Base-by-base conservation (phyloP, 2,113 vertebrate species). In the Fukomys damarensis region DNA sequence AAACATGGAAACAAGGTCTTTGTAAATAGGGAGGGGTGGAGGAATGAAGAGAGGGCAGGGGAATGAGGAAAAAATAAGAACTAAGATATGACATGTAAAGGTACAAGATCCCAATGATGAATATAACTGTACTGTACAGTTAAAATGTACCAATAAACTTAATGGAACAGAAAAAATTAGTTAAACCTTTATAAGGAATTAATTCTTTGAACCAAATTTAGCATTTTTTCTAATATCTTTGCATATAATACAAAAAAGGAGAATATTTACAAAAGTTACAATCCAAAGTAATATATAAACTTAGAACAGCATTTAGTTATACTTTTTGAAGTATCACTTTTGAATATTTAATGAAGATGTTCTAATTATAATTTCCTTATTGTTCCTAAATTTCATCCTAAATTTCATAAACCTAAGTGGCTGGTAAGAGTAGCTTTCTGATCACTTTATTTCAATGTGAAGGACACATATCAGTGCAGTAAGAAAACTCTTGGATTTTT, bases 371-470 rank as follows among this genome's bases (percentile, higher is more conserved):
- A 24, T 52, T 95, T 66, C 20, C n/a, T 7, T 58, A 63, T 0
- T 68, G 9, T 70, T 68, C 49, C 70, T 93, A 93, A 92, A 80
- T 35, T 28, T 89, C 35, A 88, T 4, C 35, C 65, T 89, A 95
- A 96, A 77, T 83, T 79, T 87, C 81, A 90, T n/a, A 93, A 58
- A n/a, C 6, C 65, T 83, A 65, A 87, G 77, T 81, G 56, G 63
- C 32, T 38, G 89, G 81, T 74, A 26, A 80, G 2, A 85, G 41
- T 9, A 74, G 22, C 30, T 9, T 52, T 46, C 11, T 49, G n/a
- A 32, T 70, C n/a, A 89, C 19, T 16, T 49, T 24, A 56, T 87
- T 86, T 72, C 16, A 38, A 28, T 86, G 30, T 16, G 43, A 66
- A 85, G 5, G 66, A 96, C 8, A 38, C 20, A 65, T 7, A 76